Conservation (phyloP, 2,888 invertebrate species). For the Acleris cristana region DNA sequence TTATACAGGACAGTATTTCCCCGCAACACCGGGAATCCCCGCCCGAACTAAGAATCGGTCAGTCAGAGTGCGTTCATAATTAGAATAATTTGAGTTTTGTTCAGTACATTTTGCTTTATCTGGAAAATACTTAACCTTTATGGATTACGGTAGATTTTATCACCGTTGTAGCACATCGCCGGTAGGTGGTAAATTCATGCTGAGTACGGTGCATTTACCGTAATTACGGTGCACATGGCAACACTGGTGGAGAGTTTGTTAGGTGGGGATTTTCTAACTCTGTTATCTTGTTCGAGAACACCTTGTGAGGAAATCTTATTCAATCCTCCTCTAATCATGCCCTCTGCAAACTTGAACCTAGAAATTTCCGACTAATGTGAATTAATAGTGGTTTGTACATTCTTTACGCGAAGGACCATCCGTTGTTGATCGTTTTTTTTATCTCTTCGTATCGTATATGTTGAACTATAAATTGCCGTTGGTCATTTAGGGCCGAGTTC, state of each 20-base stretch:
- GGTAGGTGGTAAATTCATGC: too few species aligned
- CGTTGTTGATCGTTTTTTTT: slow-evolving; percentile 34
- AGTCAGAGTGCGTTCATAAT: too few species aligned
- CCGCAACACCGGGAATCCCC: too few species aligned
- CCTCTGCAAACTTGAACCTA: slow-evolving; percentile 30
- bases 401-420: background rate
- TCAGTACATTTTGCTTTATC: too few species aligned
- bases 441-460: slow-evolving; percentile 42
- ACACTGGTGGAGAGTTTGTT: slow-evolving; percentile 24
- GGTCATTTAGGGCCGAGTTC: too few species aligned
- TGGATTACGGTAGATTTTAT: too few species aligned
- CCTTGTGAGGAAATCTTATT: slow-evolving; percentile 39
- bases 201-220: background rate
- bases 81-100: too few species aligned
- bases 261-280: slow-evolving; percentile 35
- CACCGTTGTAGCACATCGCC: too few species aligned
- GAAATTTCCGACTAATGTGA: slow-evolving; percentile 17
- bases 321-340: slow-evolving; percentile 43
- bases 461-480: slow-evolving; percentile 42
- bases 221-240: too few species aligned
- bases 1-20: too few species aligned
- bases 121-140: too few species aligned
- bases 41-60: too few species aligned
- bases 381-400: slow-evolving; percentile 17
- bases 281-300: slow-evolving; percentile 40